Conservation (phyloP, 2,888 invertebrate genomes). For the Standfussiana lucernea region DNA sequence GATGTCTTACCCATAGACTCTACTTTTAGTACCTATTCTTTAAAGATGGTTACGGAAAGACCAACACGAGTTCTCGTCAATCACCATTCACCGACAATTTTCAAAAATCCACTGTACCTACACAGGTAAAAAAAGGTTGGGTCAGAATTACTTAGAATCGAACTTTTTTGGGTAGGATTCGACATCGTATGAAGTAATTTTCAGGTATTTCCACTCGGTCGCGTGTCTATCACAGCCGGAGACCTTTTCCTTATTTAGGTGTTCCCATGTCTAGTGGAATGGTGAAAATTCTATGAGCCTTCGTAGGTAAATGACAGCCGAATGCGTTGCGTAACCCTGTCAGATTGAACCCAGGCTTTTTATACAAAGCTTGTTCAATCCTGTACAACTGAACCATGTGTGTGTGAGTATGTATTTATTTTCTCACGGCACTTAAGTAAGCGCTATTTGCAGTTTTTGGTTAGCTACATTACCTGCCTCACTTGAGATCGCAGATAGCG, state of each 20-base stretch:
- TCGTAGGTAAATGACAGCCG: slow-evolving; percentile 39
- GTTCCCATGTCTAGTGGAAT: slow-evolving; percentile 27
- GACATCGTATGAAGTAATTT: slow-evolving; percentile 6
- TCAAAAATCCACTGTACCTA: not conserved
- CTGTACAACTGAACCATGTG: slow-evolving; percentile 11
- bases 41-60: not conserved
- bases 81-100: not conserved
- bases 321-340: slow-evolving; percentile 43
- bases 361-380: slow-evolving; percentile 19
- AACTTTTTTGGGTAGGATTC: slow-evolving; percentile 7
- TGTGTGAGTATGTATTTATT: slow-evolving; percentile 42
- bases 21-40: not conserved
- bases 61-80: not conserved
- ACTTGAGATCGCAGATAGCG: slow-evolving; percentile 78
- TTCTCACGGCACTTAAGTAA: slow-evolving; percentile 33
- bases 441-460: slow-evolving; percentile 54
- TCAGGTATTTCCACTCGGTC: slow-evolving; percentile 3
- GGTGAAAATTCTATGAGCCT: slow-evolving; percentile 53
- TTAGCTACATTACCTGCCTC: slow-evolving; percentile 62
- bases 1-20: not conserved
- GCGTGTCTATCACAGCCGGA: slow-evolving; percentile 31
- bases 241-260: slow-evolving; percentile 41
- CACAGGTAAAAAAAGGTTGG: slow-evolving; percentile 13
- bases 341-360: slow-evolving; percentile 33
- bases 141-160: slow-evolving; percentile 12